Percentiles rank a stretch among this genome's conserved stretches.
Conservation (phyloP, 2,113 vertebrate species). For the Solea solea region DNA sequence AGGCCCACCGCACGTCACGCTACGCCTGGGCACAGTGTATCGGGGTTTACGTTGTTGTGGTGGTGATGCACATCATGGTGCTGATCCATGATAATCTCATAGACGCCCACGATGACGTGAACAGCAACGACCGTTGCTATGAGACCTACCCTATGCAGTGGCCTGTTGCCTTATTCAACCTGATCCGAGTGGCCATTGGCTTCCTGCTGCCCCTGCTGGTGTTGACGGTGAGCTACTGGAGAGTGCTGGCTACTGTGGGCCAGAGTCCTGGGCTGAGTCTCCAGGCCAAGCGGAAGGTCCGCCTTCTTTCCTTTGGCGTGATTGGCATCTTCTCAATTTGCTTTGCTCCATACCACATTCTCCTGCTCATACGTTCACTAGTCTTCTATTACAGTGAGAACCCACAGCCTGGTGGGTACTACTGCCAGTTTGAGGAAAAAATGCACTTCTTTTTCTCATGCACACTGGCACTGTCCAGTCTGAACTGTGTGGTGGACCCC, state of each 20-base stretch:
- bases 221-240: constrained; percentile 76
- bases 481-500: constrained; percentile 83
- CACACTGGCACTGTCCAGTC: constrained; percentile 78
- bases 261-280: constrained; percentile 70
- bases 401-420: rapidly evolving
- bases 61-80: constrained; percentile 66
- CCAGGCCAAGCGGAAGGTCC: constrained; percentile 78
- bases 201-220: constrained; percentile 80
- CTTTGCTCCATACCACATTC: constrained; percentile 83
- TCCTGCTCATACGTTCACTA: constrained; percentile 76
- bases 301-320: constrained; percentile 78
- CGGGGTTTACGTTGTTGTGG: constrained; percentile 50
- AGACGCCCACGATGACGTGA: constrained; percentile 49
- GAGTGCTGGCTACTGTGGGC: constrained; percentile 75
- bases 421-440: constrained; percentile 76
- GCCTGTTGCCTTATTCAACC: constrained; percentile 72
- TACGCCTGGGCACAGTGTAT: constrained; percentile 73
- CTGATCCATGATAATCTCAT: constrained; percentile 57
- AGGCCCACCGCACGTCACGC: constrained; percentile 56
- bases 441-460: constrained; percentile 75
- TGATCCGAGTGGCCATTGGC: constrained; percentile 71
- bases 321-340: constrained; percentile 82
- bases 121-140: constrained; percentile 71
- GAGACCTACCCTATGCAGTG: constrained; percentile 75
- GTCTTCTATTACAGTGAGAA: constrained; percentile 44